Conservation (phyloP, 2,888 invertebrate species). For the Drosophila testacea region DNA sequence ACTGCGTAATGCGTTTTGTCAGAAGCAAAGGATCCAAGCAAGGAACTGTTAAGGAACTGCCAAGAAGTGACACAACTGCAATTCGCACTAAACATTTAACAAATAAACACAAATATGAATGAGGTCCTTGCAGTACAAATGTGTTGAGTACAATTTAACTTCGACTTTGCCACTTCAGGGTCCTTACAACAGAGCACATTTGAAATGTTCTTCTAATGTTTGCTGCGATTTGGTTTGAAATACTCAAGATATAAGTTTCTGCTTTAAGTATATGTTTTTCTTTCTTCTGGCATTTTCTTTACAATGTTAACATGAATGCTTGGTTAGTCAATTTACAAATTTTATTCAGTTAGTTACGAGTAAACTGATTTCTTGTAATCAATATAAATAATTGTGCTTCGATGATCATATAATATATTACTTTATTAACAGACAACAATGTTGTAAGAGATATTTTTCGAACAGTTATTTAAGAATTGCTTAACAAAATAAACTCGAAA, state of each 20-base stretch:
- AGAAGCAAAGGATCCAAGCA: constrained; percentile 3
- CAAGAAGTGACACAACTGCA: constrained; percentile 27
- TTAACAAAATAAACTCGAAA: too few species aligned
- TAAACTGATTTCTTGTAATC: too few species aligned
- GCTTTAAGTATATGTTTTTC: neutral
- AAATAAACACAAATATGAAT: constrained; percentile 55
- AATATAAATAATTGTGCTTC: too few species aligned
- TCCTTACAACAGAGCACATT: neutral
- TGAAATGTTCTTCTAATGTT: constrained; percentile 40
- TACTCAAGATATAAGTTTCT: neutral
- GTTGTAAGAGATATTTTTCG: too few species aligned
- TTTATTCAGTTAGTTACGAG: too few species aligned
- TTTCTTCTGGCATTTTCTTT: neutral
- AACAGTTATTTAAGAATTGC: too few species aligned
- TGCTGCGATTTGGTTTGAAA: constrained; percentile 19
- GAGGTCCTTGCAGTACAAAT: constrained; percentile 36
- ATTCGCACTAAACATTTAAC: constrained; percentile 40
- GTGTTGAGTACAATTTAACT: constrained; percentile 38
- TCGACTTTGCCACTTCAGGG: constrained; percentile 21
- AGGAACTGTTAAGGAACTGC: neutral
- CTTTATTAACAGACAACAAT: too few species aligned
- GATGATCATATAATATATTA: too few species aligned
- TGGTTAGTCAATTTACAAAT: too few species aligned
- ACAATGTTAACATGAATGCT: neutral
- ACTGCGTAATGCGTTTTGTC: constrained; percentile 39